These are phyloP conservation scores for Hippocampus zosterae DNA, from an alignment of 2,113 vertebrate species.

Conservation along the genomic window DNA sequence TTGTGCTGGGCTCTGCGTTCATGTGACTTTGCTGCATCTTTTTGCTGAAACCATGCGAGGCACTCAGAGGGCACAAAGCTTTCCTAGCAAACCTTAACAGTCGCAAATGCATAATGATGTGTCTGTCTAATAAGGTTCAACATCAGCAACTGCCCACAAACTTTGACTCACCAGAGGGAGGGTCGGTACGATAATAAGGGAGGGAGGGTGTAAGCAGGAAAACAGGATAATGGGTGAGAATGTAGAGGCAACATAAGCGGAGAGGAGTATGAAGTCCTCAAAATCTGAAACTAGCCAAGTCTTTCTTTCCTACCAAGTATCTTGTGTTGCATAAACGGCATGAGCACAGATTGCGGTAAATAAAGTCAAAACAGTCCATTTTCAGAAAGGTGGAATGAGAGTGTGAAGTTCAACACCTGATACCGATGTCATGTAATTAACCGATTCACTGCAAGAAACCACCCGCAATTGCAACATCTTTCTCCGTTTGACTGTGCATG, in stretches of 20 bases:
- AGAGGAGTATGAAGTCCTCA: not conserved
- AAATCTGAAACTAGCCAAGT: not conserved
- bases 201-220: not conserved
- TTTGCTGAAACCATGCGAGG: constrained; percentile 13
- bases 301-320: not conserved
- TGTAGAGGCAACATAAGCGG: constrained; percentile 13
- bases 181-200: not conserved
- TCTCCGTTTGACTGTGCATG: not conserved
- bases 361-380: not conserved
- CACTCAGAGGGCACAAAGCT: constrained; percentile 39
- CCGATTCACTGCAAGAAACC: not conserved
- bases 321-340: not conserved
- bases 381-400: not conserved
- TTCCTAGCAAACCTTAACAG: constrained; percentile 32
- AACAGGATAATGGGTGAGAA: not conserved
- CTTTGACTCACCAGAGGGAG: not conserved
- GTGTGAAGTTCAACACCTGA: not conserved
- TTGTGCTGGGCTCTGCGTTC: constrained; percentile 36
- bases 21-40: constrained; percentile 19
- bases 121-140: constrained; percentile 37
- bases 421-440: not conserved
- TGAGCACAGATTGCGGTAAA: not conserved
- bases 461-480: not conserved
- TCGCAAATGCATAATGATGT: constrained; percentile 45
- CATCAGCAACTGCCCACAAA: constrained; percentile 12